A percentile compares a stretch with the other conserved stretches of the same genome.
Conservation (phyloP, 1,140 invertebrate species). For the Drosophila orena region DNA sequence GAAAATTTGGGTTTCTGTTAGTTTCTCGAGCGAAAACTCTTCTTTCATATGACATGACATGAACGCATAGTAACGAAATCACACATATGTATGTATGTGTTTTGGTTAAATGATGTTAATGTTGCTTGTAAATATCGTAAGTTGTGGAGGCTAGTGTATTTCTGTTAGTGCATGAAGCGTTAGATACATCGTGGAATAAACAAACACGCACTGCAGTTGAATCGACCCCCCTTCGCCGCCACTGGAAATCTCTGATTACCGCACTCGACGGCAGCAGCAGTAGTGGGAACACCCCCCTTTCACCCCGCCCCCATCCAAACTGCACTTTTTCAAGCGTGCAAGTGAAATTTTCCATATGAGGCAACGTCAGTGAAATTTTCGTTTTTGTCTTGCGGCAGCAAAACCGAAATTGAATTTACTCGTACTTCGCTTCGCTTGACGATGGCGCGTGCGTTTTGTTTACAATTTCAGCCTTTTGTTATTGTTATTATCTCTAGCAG, state of each 20-base stretch:
- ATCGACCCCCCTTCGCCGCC: conserved; percentile 22
- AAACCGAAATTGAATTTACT: conserved; percentile 25
- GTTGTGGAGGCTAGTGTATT: too few relatives aligned
- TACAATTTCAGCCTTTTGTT: conserved; percentile 67
- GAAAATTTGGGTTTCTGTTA: not conserved
- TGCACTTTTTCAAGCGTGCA: conserved; percentile 80
- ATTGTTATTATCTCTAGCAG: conserved; percentile 54
- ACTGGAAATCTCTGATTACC: conserved; percentile 65
- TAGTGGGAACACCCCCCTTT: conserved; percentile 14
- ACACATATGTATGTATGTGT: too few relatives aligned
- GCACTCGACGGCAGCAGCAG: conserved; percentile 59
- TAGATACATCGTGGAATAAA: conserved; percentile 35
- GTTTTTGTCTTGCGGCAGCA: conserved; percentile 47
- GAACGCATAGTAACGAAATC: not conserved
- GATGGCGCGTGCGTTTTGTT: conserved; percentile 71
- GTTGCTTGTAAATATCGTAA: not conserved
- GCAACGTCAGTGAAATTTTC: conserved; percentile 73
- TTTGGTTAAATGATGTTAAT: not conserved
- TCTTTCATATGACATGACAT: too few relatives aligned
- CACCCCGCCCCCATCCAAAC: not conserved
- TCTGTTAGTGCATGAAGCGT: conserved; percentile 1
- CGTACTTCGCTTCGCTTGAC: conserved; percentile 16
- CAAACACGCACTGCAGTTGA: conserved; percentile 63
- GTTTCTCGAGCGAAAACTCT: not conserved
- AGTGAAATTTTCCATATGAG: conserved; percentile 81